Base-by-base conservation (phyloP, 2,888 invertebrate genomes). In the Lochmaea crataegi region DNA sequence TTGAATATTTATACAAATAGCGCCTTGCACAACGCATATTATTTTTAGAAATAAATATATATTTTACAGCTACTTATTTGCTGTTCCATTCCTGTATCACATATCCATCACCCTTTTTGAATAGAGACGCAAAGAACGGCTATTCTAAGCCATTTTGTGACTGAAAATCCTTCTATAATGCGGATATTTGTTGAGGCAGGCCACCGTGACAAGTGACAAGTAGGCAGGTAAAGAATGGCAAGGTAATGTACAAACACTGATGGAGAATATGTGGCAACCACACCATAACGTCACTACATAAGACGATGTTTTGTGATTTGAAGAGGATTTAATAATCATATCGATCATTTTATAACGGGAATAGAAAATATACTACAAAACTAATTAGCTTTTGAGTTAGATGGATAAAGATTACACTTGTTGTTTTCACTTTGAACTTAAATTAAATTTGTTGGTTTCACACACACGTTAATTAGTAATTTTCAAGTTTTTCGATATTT, bases 141-240 rank as follows among this genome's bases (percentile, higher is more conserved):
- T 81, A 84, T 83, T 83, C 83, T 83, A 77, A 79, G 83, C 79
- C 81, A 83, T 81, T 84, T 83, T 81, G 81, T 77, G 83, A 81
- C 70, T 60, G 80, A 80, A 80, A 82, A 83, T 83, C 85, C 85
- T 84, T 84, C 80, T 77, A 85, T 85, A 85, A 85, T 85, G 78
- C 82, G 80, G 77, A 80, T 85, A 85, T 86, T 85, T 85, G 85
- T 83, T 81, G 83, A 82, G 85, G 84, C 83, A 81, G 83, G 80
- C 77, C 82, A 76, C 74, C 76, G 76, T 84, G 85, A 85, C 85
- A 85, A 84, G 85, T 86, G 85, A 85, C 84, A 84, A 81, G 83
- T 81, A 81, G 81, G 79, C 80, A 80, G 73, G 73, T 69, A 76
- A 71, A 65, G 70, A 75, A 75, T 64, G 68, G 22, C 67, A 65